These are phyloP conservation scores for Ophioderma brevispina DNA, from an alignment of 35 echinoderm and acorn worm species.

Conservation along the genomic window DNA sequence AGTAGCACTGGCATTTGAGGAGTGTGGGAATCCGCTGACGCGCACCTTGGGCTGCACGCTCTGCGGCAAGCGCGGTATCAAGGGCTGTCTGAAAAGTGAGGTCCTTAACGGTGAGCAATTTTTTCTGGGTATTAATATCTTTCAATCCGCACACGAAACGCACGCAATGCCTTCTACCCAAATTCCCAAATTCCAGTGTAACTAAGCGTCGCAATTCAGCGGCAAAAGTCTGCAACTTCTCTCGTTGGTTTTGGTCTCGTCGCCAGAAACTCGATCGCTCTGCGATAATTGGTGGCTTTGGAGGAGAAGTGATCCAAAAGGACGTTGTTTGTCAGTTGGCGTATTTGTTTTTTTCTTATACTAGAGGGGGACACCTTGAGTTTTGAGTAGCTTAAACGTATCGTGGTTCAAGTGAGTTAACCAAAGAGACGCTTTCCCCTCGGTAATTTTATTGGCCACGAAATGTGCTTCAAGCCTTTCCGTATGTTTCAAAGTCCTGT, in stretches of 20 bases:
- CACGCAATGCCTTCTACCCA: neutral
- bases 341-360: neutral
- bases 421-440: neutral
- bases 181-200: neutral
- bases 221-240: neutral
- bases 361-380: neutral
- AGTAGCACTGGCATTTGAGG: neutral
- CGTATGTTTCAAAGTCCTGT: neutral
- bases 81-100: neutral
- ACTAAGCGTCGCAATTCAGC: neutral
- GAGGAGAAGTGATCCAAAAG: neutral
- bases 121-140: neutral
- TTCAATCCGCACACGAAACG: neutral
- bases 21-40: neutral
- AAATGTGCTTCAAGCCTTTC: neutral
- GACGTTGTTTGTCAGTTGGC: neutral
- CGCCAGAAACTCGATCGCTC: neutral
- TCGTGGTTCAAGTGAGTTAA: neutral
- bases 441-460: neutral
- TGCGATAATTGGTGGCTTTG: neutral
- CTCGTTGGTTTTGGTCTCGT: neutral
- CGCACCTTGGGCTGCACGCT: neutral
- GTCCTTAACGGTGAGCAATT: neutral
- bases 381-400: neutral
- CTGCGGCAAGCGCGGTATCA: neutral